These are phyloP conservation scores for Torymus texanus DNA, from an alignment of 2,888 invertebrate species.

Conservation along the genomic window DNA sequence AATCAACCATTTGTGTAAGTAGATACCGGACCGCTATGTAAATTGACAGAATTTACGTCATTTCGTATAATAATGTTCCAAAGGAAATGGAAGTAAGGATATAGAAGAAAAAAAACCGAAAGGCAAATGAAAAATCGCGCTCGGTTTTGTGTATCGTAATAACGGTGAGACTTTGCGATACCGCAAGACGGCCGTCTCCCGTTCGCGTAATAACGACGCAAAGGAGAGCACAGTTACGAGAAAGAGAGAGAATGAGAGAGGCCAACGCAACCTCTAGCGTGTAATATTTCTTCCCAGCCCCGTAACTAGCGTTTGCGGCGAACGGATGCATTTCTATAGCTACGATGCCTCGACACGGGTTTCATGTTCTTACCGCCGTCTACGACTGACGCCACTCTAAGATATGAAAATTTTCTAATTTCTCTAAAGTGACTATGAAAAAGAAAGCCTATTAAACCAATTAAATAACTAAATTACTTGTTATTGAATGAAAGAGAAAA, in stretches of 20 bases:
- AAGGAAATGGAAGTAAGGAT: background rate
- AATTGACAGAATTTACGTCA: background rate
- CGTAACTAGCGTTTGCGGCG: conserved; percentile 52
- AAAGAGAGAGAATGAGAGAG: conserved; percentile 19
- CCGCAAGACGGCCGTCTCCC: conserved; percentile 52
- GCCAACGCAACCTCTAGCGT: conserved; percentile 50
- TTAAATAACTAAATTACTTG: conserved; percentile 26
- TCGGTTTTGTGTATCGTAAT: conserved; percentile 53
- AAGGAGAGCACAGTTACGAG: conserved; percentile 56
- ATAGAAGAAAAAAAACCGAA: conserved; percentile 17
- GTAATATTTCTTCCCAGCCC: conserved; percentile 48
- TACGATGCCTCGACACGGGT: conserved; percentile 25
- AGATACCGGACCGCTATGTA: background rate
- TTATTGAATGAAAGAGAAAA: background rate
- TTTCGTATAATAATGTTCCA: too few relatives aligned
- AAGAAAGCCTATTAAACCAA: conserved; percentile 25
- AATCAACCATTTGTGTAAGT: background rate
- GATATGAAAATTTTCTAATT: conserved; percentile 39
- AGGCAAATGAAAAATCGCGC: conserved; percentile 35
- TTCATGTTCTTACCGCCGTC: conserved; percentile 22
- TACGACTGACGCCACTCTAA: background rate
- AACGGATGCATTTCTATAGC: conserved; percentile 41
- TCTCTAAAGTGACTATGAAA: background rate
- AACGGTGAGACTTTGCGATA: conserved; percentile 49
- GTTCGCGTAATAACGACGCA: conserved; percentile 54